Conservation (phyloP, 2,888 invertebrate genomes). For the Caenorhabditis sp. region DNA sequence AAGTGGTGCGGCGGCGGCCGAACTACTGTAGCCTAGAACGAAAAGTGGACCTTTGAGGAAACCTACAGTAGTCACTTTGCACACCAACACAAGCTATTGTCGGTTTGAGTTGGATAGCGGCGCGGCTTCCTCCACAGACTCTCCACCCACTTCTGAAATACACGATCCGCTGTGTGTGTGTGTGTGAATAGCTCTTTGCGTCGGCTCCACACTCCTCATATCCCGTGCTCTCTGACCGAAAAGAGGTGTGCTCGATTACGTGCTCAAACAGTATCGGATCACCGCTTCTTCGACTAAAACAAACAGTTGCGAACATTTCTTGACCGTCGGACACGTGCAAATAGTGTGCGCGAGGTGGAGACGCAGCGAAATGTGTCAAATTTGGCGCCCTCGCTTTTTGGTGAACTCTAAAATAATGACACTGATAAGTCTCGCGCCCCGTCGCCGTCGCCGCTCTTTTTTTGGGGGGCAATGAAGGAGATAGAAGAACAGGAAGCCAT, state of each 20-base stretch:
- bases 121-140: background rate
- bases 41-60: too few relatives aligned
- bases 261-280: conserved; percentile 44
- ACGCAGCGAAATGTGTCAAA: conserved; percentile 4
- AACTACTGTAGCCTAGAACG: background rate
- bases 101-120: too few relatives aligned
- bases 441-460: too few relatives aligned
- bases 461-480: background rate
- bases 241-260: conserved; percentile 37
- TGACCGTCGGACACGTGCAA: background rate
- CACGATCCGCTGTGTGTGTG: conserved; percentile 16
- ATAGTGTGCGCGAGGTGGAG: background rate
- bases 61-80: too few relatives aligned
- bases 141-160: conserved; percentile 45
- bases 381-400: background rate
- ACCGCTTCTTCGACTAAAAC: too few relatives aligned
- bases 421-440: too few relatives aligned
- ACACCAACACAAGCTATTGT: too few relatives aligned
- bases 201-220: background rate
- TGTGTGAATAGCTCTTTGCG: conserved; percentile 3
- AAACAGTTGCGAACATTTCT: conserved; percentile 20
- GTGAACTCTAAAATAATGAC: background rate
- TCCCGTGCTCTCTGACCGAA: conserved; percentile 1
- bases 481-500: too few relatives aligned
- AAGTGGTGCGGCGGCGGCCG: background rate